Conservation (phyloP, 2,113 vertebrate genomes). For the Herpetotheres cachinnans region DNA sequence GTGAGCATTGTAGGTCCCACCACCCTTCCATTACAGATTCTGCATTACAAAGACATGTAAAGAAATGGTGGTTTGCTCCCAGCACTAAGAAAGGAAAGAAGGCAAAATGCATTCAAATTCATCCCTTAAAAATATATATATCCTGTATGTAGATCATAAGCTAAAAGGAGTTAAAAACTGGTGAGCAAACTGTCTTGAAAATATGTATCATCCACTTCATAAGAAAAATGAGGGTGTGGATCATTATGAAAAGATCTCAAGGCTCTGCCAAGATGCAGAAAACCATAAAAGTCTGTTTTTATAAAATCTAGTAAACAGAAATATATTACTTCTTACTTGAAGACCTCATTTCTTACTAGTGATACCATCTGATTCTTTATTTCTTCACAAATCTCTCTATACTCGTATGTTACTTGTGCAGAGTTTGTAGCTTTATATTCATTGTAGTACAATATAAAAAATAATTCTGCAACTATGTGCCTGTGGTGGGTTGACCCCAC, state of each 20-base stretch:
- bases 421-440: neutral
- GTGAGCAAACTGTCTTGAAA: neutral
- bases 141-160: neutral
- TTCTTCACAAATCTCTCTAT: neutral
- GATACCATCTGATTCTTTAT: neutral
- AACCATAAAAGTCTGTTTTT: neutral
- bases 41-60: neutral
- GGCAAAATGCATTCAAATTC: neutral
- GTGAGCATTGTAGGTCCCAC: neutral
- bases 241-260: neutral
- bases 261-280: neutral
- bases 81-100: neutral
- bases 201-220: neutral
- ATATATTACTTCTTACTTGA: neutral
- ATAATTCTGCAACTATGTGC: neutral
- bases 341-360: neutral
- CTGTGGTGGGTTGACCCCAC: neutral
- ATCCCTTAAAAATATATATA: accelerated
- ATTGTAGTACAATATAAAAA: neutral
- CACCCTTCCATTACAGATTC: neutral
- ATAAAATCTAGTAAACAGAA: neutral
- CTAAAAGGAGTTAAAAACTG: neutral
- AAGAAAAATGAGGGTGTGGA: neutral
- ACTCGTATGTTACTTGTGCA: neutral
- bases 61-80: neutral